Conservation (phyloP, 2,797 vertebrate species). For the Sternotherus odoratus region DNA sequence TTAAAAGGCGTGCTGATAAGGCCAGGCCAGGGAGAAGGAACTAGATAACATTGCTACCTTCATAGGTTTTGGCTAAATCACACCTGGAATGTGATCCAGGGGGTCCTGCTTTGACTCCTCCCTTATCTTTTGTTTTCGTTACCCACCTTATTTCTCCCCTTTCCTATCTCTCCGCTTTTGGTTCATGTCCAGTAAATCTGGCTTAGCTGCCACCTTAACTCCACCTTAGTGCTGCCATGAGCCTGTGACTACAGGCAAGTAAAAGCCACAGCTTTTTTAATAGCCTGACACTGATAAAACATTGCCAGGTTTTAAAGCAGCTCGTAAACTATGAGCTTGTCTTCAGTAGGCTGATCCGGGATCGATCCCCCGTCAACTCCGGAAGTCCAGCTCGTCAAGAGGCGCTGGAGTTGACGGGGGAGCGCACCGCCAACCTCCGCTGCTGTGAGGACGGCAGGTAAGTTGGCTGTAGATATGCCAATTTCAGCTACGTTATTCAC, state of each 20-base stretch:
- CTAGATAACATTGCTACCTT: too few relatives aligned
- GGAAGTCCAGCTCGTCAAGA: too few relatives aligned
- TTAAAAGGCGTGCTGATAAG: neutral
- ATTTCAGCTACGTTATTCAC: too few relatives aligned
- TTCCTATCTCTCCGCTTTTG: neutral
- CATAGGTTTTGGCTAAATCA: too few relatives aligned
- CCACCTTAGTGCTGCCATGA: neutral
- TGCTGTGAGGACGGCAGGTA: too few relatives aligned
- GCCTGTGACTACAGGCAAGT: neutral
- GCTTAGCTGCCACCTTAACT: neutral
- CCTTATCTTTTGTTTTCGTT: rapidly evolving
- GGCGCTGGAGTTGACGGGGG: too few relatives aligned
- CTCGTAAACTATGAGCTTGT: too few relatives aligned
- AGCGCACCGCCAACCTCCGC: too few relatives aligned
- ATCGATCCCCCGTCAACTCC: too few relatives aligned
- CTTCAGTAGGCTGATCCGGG: too few relatives aligned
- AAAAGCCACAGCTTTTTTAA: neutral
- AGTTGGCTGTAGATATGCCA: too few relatives aligned
- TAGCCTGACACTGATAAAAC: neutral
- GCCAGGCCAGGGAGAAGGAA: too few relatives aligned
- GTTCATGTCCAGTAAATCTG: neutral
- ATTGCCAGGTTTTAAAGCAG: neutral
- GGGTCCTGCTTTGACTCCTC: rapidly evolving
- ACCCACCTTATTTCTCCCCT: neutral
- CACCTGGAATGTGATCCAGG: neutral